Base-by-base conservation (phyloP, 2,888 invertebrate genomes). In the Lepidochrysops patricia region DNA sequence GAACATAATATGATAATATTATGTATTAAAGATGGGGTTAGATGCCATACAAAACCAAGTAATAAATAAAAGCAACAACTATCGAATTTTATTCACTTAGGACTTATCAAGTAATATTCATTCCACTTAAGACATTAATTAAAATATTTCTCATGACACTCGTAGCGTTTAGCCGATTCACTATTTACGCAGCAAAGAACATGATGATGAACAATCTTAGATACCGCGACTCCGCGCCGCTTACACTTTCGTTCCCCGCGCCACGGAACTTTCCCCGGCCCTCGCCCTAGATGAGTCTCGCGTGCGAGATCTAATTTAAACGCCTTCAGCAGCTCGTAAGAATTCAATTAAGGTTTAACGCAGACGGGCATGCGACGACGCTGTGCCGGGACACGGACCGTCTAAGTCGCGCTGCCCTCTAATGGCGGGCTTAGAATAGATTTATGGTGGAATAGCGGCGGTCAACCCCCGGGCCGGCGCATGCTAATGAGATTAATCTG, bases 251-350 rank as follows among this genome's bases (percentile, higher is more conserved):
- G n/a, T 62, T 60, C 60, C n/a, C n/a, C n/a, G n/a, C n/a, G n/a
- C n/a, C n/a, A n/a, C n/a, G n/a, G n/a, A 63, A 65, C 67, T 67
- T 66, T 74, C 72, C 69, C 70, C 66, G 67, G 63, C 67, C 68
- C 68, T 68, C 75, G 52, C 29, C 54, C 58, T 63, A 68, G 69
- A 71, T 68, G 68, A 70, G 70, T 70, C 65, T 67, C 71, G 66
- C 87, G 85, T 88, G 87, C 80, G 63, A 77, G 79, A 84, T 84
- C 81, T 82, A 82, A 86, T 84, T 86, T 80, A 77, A 79, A 81
- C 77, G 75, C 80, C 82, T 79, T 84, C 82, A 84, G 84, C 82
- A 73, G 73, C 78, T 80, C 76, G 79, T 82, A 84, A 82, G 81
- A 82, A 80, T 75, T 83, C 79, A 84, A 86, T 87, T 88, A 86